Base-by-base conservation (phyloP, 2,888 invertebrate species). In the Lochmaea crataegi region DNA sequence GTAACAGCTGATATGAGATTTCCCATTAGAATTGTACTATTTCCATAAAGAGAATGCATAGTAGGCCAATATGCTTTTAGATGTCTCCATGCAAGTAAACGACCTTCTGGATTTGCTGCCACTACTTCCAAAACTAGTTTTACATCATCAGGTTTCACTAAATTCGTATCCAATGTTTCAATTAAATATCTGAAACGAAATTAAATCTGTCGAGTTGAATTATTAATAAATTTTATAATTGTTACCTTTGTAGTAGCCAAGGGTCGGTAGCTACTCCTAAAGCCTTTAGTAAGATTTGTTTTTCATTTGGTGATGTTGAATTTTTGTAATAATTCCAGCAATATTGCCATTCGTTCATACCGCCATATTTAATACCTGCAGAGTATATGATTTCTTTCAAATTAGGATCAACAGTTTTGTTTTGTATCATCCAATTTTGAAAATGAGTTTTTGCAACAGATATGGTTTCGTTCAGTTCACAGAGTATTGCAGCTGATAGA, bases 211-310 rank as follows among this genome's bases (percentile, higher is more conserved):
- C 9, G 9, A 38, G 9, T 9, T 7, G 7, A 38, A 38, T 38
- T 38, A 38, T 38, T 38, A 38, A 38, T 38, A 1, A 38, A 7
- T 7, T 38, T 38, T 38, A 7, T 38, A 41, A n/a, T 42, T 22
- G 41, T 80, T 83, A 94, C 91, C 94, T 91, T 84, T 94, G 93
- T 53, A 95, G 89, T 32, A 96, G 88, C 95, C 96, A 96, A 42
- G 94, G 93, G 84, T 95, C 93, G 0, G 89, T 87, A 0, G 94
- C 90, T 48, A 93, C 90, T 0, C 93, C 92, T 73, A 96, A 85
- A 0, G 94, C 92, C 77, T 91, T 89, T 48, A 94, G 87, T 76
- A 95, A 88, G 53, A 93, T 88, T 73, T 91, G 91, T 67, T 92
- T 90, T 81, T 96, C 95, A 75, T 93, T 93, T 0, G 93, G 90